Percentiles rank a stretch among this genome's conserved stretches.
phyloP scores from a whole-genome alignment of 2,888 invertebrate species.

The Spodoptera exigua region DNA sequence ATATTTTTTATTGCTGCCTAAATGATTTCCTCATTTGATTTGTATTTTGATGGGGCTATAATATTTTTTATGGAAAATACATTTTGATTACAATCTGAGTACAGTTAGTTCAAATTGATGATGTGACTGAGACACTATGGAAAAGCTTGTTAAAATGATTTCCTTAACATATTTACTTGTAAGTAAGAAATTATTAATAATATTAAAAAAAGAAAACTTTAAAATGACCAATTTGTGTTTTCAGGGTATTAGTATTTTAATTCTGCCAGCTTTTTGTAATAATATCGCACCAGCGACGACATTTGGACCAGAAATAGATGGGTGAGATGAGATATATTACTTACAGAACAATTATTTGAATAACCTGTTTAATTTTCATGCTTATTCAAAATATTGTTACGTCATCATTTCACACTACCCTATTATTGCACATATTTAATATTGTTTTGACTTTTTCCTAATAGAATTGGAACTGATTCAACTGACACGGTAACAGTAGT shows the following conservation, averaged over 20 bases:
- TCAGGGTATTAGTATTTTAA: slow-evolving; percentile 33
- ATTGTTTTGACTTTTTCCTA: too few relatives aligned
- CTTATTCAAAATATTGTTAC: too few relatives aligned
- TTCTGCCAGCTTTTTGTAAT: slow-evolving; percentile 17
- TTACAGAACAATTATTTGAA: too few relatives aligned
- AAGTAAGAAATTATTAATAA: slow-evolving; percentile 18
- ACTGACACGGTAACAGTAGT: too few relatives aligned
- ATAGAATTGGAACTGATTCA: too few relatives aligned
- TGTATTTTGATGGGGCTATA: slow-evolving; percentile 16
- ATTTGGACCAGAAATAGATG: background rate
- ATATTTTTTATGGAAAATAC: slow-evolving; percentile 1
- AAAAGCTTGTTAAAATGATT: slow-evolving; percentile 11
- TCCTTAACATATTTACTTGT: slow-evolving; percentile 20
- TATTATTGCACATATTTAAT: too few relatives aligned
- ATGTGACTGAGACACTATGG: slow-evolving; percentile 3
- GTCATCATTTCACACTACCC: too few relatives aligned
- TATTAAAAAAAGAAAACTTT: background rate
- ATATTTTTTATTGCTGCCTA: too few relatives aligned
- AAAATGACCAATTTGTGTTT: background rate
- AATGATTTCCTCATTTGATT: too few relatives aligned
- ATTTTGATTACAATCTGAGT: slow-evolving; percentile 1
- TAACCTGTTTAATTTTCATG: too few relatives aligned
- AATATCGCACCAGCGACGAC: slow-evolving; percentile 1
- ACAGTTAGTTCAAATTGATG: slow-evolving; percentile 17
- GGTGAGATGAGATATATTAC: too few relatives aligned